Evolutionary conservation across 2,888 invertebrate species (phyloP).

Genomic region (Chymomyza procnemis): DNA sequence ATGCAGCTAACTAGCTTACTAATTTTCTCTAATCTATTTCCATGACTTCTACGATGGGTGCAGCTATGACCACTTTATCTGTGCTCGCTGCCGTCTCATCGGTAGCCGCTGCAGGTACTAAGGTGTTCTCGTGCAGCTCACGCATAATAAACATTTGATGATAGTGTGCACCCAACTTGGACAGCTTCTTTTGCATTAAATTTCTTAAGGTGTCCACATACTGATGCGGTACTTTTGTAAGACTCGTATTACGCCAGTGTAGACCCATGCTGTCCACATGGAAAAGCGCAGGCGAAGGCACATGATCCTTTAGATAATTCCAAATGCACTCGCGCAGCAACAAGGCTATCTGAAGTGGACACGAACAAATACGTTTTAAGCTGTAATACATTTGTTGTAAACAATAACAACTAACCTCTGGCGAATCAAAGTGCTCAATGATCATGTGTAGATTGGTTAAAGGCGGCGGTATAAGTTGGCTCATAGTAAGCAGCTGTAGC

Average conservation of each 20-base stretch:
- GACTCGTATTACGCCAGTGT: conserved; percentile 88
- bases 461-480: conserved; percentile 91
- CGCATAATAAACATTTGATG: conserved; percentile 84
- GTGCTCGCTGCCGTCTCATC: not conserved
- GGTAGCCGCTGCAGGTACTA: conserved; percentile 15
- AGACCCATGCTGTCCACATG: conserved; percentile 83
- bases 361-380: no score
- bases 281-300: conserved; percentile 91
- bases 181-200: conserved; percentile 88
- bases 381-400: no score
- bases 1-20: not conserved
- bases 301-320: conserved; percentile 93
- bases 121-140: conserved; percentile 55
- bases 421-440: conserved; percentile 85
- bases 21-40: conserved; percentile 48
- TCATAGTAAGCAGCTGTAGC: conserved; percentile 88
- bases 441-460: conserved; percentile 87
- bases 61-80: not conserved
- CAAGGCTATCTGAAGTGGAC: conserved; percentile 88
- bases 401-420: conserved; percentile 80
- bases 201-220: conserved; percentile 90
- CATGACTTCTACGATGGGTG: conserved; percentile 45
- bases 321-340: conserved; percentile 91
- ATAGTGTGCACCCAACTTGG: conserved; percentile 87
- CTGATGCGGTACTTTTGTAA: conserved; percentile 83